A percentile compares a stretch with the other conserved stretches of the same genome.
Conservation (phyloP, 2,113 vertebrate species). For the Ceyx melanurus region DNA sequence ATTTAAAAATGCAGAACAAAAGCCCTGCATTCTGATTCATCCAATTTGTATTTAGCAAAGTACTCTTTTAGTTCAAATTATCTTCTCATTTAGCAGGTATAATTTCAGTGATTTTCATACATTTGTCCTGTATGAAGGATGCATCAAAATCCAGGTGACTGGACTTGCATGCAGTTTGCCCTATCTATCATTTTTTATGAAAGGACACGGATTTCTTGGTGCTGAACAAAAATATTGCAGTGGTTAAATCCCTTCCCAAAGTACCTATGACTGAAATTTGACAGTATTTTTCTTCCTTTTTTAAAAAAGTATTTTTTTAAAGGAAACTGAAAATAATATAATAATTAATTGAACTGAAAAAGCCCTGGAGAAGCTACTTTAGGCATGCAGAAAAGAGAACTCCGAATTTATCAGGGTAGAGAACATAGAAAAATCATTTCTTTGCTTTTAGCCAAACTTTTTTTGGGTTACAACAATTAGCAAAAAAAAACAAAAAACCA, state of each 20-base stretch:
- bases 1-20: neutral
- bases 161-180: neutral
- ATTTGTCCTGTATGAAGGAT: neutral
- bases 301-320: neutral
- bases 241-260: neutral
- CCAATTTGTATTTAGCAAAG: neutral
- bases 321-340: neutral
- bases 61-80: neutral
- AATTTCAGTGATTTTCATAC: neutral
- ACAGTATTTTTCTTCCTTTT: neutral
- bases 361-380: neutral
- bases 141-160: neutral
- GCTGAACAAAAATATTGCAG: neutral
- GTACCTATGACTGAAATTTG: neutral
- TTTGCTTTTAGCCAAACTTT: neutral
- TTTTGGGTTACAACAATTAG: neutral
- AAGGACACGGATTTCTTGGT: neutral
- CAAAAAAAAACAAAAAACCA: neutral
- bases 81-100: neutral
- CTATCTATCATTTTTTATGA: neutral
- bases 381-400: neutral
- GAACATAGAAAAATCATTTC: neutral
- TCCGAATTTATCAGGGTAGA: neutral
- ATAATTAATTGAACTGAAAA: neutral
- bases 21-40: neutral